Percentiles rank a stretch among this genome's conserved stretches.
Evolutionary conservation across 2,888 invertebrate genomes (phyloP).

Genomic region (Troides helena): DNA sequence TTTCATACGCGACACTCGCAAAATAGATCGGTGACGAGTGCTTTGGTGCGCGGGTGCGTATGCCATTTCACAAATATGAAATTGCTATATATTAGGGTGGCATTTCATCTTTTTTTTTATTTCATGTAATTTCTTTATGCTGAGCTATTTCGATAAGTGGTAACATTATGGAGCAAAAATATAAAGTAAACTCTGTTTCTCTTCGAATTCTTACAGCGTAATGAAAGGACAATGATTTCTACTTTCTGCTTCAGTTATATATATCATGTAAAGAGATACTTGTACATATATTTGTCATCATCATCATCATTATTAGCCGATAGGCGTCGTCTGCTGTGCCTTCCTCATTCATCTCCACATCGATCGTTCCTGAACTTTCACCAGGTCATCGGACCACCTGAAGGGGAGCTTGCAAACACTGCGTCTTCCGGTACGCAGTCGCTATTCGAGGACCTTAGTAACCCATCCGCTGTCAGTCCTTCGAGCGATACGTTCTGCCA

Average conservation of each 20-base stretch:
- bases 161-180: slow-evolving; percentile 9
- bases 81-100: slow-evolving; percentile 68
- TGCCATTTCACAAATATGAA: slow-evolving; percentile 76
- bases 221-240: neutral
- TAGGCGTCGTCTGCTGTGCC: too few species aligned
- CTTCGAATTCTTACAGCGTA: neutral
- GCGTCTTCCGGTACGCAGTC: too few species aligned
- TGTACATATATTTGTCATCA: too few species aligned
- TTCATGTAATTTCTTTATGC: slow-evolving; percentile 57
- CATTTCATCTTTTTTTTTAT: slow-evolving; percentile 55
- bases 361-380: too few species aligned
- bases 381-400: too few species aligned
- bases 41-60: slow-evolving; percentile 50
- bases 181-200: slow-evolving; percentile 5
- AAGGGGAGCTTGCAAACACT: too few species aligned
- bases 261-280: neutral
- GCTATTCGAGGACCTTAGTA: too few species aligned
- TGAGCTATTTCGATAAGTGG: slow-evolving; percentile 42
- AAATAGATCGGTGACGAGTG: slow-evolving; percentile 76
- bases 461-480: too few species aligned
- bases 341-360: too few species aligned
- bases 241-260: neutral
- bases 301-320: too few species aligned
- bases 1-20: slow-evolving; percentile 75
- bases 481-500: too few species aligned